Evolutionary conservation across 2,888 invertebrate genomes (phyloP), one percentile per base, ranked within the genome.

Genomic region (Metellina segmentata): DNA sequence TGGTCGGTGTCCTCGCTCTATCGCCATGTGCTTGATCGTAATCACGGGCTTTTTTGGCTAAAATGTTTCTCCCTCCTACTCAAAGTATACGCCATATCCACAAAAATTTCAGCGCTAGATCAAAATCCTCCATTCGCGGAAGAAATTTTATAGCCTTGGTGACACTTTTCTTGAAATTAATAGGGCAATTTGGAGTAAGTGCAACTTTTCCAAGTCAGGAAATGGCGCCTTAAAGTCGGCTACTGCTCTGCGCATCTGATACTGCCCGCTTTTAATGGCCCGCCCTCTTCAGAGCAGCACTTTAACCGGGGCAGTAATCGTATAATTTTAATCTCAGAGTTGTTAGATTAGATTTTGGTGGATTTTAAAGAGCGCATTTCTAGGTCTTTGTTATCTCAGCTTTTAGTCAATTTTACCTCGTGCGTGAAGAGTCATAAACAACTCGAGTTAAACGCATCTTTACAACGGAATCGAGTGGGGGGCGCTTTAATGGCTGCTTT

Each of bases 161-260:
- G 87, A 91, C 87, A 91, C 82, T 91, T 87, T 87, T 83, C 91
- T 91, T 91, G 70, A 91, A 91, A 91, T 87, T 82, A 91, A 91
- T 91, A 78, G 91, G 83, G 91, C 83, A 77, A 83, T 91, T 91
- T 86, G 78, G 70, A 74, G 87, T 78, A 87, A 91, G 91, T 83
- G 91, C 78, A 77, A 83, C 78, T 87, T 91, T 86, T 91, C 74
- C 82, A 72, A 75, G 16, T 78, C 91, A 51, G 91, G 87, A 91
- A 91, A 91, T 83, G 78, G 83, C 51, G 69, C 83, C 72, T 91
- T 87, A 79, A 86, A 86, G 52, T 81, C 49, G 81, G 74, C 81
- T 86, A 90, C 69, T 86, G 90, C 81, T 19, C 90, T 81, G 86
- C 90, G 86, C 86, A 81, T 81, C 86, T 90, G 82, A 81, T 90